A percentile compares a stretch with the other conserved stretches of the same genome.
Evolutionary conservation across 2,888 invertebrate genomes (phyloP).

Genomic region (Eupithecia pulchellata): DNA sequence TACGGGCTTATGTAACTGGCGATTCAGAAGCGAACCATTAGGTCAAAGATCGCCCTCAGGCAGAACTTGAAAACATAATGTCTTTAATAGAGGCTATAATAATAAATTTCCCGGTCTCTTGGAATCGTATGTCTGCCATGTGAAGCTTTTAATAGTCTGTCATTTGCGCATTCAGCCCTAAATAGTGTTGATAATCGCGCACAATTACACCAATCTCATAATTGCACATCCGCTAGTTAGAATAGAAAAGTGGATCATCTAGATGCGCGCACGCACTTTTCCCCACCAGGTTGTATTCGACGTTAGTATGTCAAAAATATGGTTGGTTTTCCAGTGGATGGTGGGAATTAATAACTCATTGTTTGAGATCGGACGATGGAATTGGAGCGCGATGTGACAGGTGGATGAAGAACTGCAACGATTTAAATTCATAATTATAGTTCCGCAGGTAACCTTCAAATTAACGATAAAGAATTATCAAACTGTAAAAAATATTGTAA

Average conservation of each 20-base stretch:
- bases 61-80: background rate
- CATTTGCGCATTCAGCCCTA: slow-evolving; percentile 32
- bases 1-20: background rate
- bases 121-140: slow-evolving; percentile 13
- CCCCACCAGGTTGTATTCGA: slow-evolving; percentile 5
- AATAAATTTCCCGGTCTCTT: background rate
- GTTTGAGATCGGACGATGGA: slow-evolving; percentile 26
- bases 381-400: slow-evolving; percentile 33
- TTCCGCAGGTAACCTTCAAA: background rate
- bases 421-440: slow-evolving; percentile 21
- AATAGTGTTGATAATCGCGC: slow-evolving; percentile 34
- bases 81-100: background rate
- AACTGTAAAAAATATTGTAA: too few relatives aligned
- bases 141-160: slow-evolving; percentile 3
- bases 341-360: slow-evolving; percentile 19
- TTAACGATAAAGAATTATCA: too few relatives aligned
- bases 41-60: background rate
- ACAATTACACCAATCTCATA: slow-evolving; percentile 39
- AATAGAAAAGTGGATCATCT: slow-evolving; percentile 41
- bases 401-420: slow-evolving; percentile 12
- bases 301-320: slow-evolving; percentile 15
- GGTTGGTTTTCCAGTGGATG: slow-evolving; percentile 25
- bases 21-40: background rate
- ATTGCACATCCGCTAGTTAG: slow-evolving; percentile 42
- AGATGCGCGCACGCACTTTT: slow-evolving; percentile 44